Evolutionary conservation across 2,888 invertebrate genomes (phyloP), one percentile per base, ranked within the genome.

Genomic region (Hyposoter dolosus): DNA sequence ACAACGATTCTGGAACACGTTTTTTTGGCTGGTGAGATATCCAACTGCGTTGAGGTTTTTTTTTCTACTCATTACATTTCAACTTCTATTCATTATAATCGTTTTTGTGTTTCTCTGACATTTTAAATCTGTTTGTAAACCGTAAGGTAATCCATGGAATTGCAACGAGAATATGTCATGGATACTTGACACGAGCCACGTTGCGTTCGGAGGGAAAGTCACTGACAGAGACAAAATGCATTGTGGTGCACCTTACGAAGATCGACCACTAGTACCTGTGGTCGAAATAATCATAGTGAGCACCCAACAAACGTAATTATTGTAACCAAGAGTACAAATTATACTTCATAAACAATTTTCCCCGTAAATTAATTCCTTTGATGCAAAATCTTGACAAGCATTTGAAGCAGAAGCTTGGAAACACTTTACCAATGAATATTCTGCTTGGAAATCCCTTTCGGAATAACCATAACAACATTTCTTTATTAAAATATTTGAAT

Each of bases 91-190:
- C 15, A 17, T 75, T 17, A 32, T 12, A 6, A 6, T 32, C 3
- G 19, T 5, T 45, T 45, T 53, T 65, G n/a, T 32, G 47, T 56
- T 17, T 71, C 40, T 43, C 35, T 45, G n/a, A 23, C 40, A 40
- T 47, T 40, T 9, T 50, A 15, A 45, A 40, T 23, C n/a, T 43
- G 15, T 40, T 32, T 28, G 12, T 65, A 23, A 2, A 50, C n/a
- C 47, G 87, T 94, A 89, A 97, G 97, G 95, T 92, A 96, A 97
- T 93, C 95, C 95, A 91, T 96, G 96, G 96, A 96, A 96, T 93
- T 98, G 95, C 91, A 96, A 95, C 89, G 95, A 95, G 6, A 95
- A 96, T 12, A 92, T 96, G 32, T 95, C 95, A 84, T 97, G 97
- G 97, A 94, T 96, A 77, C 94, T 96, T 47, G 95, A 96, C 92